phyloP scores from a whole-genome alignment of 2,113 vertebrate species.

The Ictalurus punctatus region DNA sequence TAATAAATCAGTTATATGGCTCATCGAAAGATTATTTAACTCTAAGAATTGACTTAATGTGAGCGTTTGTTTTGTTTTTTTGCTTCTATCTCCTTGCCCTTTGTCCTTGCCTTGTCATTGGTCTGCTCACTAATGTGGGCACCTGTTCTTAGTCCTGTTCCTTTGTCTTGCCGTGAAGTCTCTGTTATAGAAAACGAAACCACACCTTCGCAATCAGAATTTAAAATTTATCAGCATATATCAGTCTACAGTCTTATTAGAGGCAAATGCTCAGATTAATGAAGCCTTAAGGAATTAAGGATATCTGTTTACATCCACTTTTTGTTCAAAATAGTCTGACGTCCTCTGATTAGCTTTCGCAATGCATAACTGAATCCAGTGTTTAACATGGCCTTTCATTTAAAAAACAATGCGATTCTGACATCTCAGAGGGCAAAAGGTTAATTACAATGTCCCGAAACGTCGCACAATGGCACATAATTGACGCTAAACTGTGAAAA shows the following conservation, averaged over 20 bases:
- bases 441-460: conserved; percentile 2
- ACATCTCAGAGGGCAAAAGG: conserved; percentile 2
- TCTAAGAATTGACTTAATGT: not conserved
- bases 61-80: not conserved
- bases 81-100: not conserved
- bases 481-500: conserved; percentile 40
- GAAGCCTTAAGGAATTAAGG: conserved; percentile 12
- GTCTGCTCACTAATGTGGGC: not conserved
- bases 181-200: not conserved
- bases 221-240: not conserved
- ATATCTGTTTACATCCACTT: not conserved
- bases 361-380: not conserved
- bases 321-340: not conserved
- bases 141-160: not conserved
- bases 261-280: conserved; percentile 37
- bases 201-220: not conserved
- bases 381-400: conserved; percentile 21
- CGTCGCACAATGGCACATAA: not conserved
- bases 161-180: not conserved
- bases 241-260: not conserved
- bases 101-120: not conserved
- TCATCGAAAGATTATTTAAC: not conserved
- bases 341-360: not conserved
- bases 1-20: not conserved
- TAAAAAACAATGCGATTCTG: conserved; percentile 5